Percentiles rank a stretch among this genome's conserved stretches.
These are phyloP conservation scores for Cinclus cinclus DNA, from an alignment of 2,113 vertebrate species.

Conservation along the genomic window DNA sequence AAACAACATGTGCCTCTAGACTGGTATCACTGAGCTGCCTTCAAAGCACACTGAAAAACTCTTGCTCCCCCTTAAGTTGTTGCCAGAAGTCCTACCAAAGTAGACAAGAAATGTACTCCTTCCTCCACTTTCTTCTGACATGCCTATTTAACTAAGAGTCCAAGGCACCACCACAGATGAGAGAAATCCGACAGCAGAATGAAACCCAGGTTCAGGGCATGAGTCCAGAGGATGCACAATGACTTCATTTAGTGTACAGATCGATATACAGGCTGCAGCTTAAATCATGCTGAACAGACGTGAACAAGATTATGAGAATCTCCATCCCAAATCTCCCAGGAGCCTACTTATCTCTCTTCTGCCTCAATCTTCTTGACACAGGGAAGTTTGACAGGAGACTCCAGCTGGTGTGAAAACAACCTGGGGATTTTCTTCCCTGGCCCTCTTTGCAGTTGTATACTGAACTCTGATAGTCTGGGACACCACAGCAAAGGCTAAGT, in stretches of 20 bases:
- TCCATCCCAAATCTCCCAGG: conserved; percentile 13
- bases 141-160: not conserved
- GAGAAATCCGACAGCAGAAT: not conserved
- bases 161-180: not conserved
- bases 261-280: not conserved
- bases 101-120: not conserved
- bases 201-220: not conserved
- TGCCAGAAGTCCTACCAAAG: not conserved
- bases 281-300: not conserved
- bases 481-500: not conserved
- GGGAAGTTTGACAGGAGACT: not conserved
- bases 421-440: not conserved
- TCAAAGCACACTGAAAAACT: not conserved
- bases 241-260: conserved; percentile 3
- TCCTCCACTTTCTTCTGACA: not conserved
- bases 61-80: not conserved
- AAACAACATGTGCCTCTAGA: not conserved
- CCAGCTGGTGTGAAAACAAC: not conserved
- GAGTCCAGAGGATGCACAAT: conserved; percentile 3
- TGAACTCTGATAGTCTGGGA: not conserved
- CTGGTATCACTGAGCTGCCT: not conserved
- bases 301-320: not conserved
- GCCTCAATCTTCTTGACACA: not conserved
- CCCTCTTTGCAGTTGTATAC: not conserved
- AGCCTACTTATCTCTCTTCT: conserved; percentile 22